Evolutionary conservation across 2,113 vertebrate genomes (phyloP), one percentile per base, ranked within the genome.

Genomic region (Grantiella picta): DNA sequence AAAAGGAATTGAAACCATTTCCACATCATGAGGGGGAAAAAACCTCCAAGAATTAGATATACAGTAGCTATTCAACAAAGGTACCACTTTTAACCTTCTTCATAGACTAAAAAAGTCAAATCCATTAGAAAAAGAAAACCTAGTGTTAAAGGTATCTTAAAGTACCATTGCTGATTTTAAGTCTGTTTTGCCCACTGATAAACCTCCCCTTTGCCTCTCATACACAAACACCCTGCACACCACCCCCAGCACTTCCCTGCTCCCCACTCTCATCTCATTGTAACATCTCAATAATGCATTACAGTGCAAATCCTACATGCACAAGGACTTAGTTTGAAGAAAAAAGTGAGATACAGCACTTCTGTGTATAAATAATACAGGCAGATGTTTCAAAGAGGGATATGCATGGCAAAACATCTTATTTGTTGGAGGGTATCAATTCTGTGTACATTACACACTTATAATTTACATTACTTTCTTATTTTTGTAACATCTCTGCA

Each of bases 1-100:
- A 97, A 96, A 97, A 95, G 86, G 94, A 86, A 96, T 93, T 94
- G 97, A 94, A 97, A 94, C 64, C 86, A 95, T 97, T 97, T 90
- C 73, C 78, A 97, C 85, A 90, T 66, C 82, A 45, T 29, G 93
- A 96, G 72, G 25, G 14, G 14, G 10, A 73, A 92, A 94, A 72
- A 77, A 56, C 10, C 90, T 92, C 80, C 33, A 72, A 92, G 94
- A 86, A 92, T 78, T 92, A 96, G 86, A 86, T 76, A 57, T 64
- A 89, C 79, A 84, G 50, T 64, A 78, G 60, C 11, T 31, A 71
- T 80, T 93, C 86, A 89, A 66, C 68, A 90, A 78, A 96, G 82
- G 81, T 44, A 90, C 7, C 76, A 78, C 82, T 94, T 94, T 81
- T 92, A 94, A 96, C 90, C 88, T 94, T 96, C 90, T 93, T 83